phyloP scores from a whole-genome alignment of 2,113 vertebrate genomes.

The Spheniscus mendiculus region DNA sequence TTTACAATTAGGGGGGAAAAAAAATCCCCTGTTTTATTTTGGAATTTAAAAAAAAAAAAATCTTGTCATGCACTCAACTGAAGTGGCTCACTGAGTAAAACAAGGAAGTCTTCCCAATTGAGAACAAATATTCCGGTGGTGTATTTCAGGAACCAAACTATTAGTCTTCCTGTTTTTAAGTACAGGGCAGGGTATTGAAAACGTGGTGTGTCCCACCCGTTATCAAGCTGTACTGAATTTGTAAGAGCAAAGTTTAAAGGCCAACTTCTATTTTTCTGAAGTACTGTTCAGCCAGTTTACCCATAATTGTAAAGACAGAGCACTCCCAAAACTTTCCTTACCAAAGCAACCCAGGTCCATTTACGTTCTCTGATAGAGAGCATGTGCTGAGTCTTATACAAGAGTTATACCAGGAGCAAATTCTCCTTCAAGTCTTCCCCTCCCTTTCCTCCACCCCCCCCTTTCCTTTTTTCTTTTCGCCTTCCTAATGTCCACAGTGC shows the following conservation, averaged over 20 bases:
- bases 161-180: neutral
- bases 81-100: neutral
- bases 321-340: neutral
- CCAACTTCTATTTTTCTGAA: neutral
- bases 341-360: neutral
- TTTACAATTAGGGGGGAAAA: fast-evolving
- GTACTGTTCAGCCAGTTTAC: neutral
- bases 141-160: neutral
- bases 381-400: neutral
- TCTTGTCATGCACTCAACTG: neutral
- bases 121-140: neutral
- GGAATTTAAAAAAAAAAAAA: neutral
- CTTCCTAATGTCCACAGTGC: neutral
- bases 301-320: neutral
- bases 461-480: neutral
- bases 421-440: neutral
- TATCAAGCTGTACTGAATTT: neutral
- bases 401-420: neutral
- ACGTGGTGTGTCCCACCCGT: fast-evolving
- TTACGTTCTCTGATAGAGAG: neutral
- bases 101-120: neutral
- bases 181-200: neutral
- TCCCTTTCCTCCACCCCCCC: no score
- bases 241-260: neutral
- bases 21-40: neutral